These are phyloP conservation scores for Carcharodon carcharias DNA, from an alignment of 2,797 vertebrate species.

Conservation along the genomic window DNA sequence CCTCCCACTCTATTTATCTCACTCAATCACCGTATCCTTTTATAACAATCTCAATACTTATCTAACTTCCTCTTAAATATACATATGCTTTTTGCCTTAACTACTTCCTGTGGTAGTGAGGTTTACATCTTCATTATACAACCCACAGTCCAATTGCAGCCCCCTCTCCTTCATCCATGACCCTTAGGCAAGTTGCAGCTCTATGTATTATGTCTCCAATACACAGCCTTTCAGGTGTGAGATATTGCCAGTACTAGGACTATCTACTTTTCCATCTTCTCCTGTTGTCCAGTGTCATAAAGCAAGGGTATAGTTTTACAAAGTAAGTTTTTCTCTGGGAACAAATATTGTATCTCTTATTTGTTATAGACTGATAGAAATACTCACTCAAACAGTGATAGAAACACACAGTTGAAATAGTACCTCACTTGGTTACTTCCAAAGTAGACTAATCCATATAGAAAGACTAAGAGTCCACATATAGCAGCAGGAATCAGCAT, in stretches of 20 bases:
- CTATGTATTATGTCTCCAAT: not conserved
- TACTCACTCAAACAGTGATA: not conserved
- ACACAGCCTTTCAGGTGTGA: not conserved
- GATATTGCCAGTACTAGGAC: not conserved
- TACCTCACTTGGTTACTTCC: slow-evolving; percentile 77
- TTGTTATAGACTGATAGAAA: not conserved
- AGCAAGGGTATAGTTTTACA: not conserved
- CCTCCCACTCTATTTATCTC: not conserved
- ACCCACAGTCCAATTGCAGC: not conserved
- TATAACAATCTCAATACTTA: not conserved
- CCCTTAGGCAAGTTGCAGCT: not conserved
- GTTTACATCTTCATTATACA: not conserved
- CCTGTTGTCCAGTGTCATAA: not conserved
- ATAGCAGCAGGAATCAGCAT: slow-evolving; percentile 68
- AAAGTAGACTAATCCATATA: slow-evolving; percentile 69
- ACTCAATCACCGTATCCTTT: not conserved
- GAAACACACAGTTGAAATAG: slow-evolving; percentile 44
- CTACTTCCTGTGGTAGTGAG: not conserved
- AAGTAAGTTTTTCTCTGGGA: not conserved
- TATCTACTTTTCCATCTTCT: not conserved
- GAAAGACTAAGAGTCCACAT: slow-evolving; percentile 63
- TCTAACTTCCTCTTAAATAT: not conserved
- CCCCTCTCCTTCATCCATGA: not conserved
- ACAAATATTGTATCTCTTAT: not conserved
- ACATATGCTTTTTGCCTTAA: not conserved